Evolutionary conservation across 2,113 vertebrate genomes (phyloP), one percentile per base, ranked within the genome.

Genomic region (Xiphophorus couchianus): DNA sequence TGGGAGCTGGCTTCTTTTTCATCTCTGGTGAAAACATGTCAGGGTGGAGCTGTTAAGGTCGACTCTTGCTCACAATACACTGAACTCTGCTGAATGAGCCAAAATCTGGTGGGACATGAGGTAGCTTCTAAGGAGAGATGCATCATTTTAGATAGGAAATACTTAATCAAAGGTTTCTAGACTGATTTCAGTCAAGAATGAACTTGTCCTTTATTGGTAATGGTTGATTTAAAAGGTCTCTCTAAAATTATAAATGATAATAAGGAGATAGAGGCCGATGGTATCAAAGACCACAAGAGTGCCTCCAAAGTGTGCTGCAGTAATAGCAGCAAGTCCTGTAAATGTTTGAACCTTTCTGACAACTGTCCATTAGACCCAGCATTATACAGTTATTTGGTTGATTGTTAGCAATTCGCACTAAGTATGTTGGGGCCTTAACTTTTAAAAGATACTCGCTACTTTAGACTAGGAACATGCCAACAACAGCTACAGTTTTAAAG

Each of bases 1-100:
- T 25, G 66, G 71, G 64, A 63, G 42, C 88, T 82, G 76, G 44
- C 67, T 76, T 58, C 51, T 58, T 58, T 58, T 58, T 58, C 51
- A 58, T 58, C 22, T 58, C 25, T n/a, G 51, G 51, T 58, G 51
- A 58, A 58, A 58, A 58, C 51, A 58, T 58, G 51, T 58, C 51
- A 58, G 51, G 51, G 51, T 58, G 22, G 51, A 58, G 51, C 51
- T 58, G 51, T n/a, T 58, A 58, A 58, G 25, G 51, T 58, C 51
- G 5, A 25, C 51, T 17, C 9, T 58, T n/a, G 51, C 51, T 58
- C 51, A 58, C 25, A 58, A 22, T 58, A 58, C 22, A n/a, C 22
- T 58, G 51, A n/a, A 58, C 51, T n/a, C 25, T 58, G 22, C 51
- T 58, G 51, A 58, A n/a, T 25, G 19, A n/a, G 25, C 51, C 51